phyloP scores from a whole-genome alignment of 2,113 vertebrate species.

The Suricata suricatta region DNA sequence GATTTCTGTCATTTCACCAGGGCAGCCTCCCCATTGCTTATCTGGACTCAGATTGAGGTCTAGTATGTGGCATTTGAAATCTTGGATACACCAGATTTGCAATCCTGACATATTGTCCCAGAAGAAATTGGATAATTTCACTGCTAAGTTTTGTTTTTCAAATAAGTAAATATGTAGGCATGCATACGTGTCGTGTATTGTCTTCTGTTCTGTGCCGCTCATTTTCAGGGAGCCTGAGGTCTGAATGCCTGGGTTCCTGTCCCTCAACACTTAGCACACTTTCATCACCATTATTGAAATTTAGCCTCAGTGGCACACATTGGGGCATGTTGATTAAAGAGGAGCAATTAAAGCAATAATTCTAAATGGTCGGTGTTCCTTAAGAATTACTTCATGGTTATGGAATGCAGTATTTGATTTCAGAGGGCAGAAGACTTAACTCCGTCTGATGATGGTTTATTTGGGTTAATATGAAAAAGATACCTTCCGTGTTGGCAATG shows the following conservation, averaged over 20 bases:
- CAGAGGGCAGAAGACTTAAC: not conserved
- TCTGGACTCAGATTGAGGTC: not conserved
- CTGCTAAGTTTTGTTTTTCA: not conserved
- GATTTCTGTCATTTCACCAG: not conserved
- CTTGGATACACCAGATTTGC: not conserved
- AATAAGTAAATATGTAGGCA: not conserved
- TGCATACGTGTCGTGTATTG: fast-evolving
- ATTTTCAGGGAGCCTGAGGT: not conserved
- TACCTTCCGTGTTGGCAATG: not conserved
- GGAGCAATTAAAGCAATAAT: not conserved
- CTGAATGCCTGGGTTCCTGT: not conserved
- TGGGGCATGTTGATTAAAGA: not conserved
- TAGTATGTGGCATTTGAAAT: not conserved
- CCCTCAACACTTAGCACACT: not conserved
- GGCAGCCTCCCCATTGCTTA: not conserved
- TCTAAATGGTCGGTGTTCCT: not conserved
- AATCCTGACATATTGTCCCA: not conserved
- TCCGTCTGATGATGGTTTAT: not conserved
- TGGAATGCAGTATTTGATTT: not conserved
- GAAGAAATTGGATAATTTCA: not conserved
- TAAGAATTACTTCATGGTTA: not conserved
- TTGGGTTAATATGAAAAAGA: not conserved
- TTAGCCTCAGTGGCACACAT: not conserved
- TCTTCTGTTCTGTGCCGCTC: not conserved
- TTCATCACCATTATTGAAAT: not conserved